Conservation (phyloP, 1,140 invertebrate genomes). For the Brachionus rubens region DNA sequence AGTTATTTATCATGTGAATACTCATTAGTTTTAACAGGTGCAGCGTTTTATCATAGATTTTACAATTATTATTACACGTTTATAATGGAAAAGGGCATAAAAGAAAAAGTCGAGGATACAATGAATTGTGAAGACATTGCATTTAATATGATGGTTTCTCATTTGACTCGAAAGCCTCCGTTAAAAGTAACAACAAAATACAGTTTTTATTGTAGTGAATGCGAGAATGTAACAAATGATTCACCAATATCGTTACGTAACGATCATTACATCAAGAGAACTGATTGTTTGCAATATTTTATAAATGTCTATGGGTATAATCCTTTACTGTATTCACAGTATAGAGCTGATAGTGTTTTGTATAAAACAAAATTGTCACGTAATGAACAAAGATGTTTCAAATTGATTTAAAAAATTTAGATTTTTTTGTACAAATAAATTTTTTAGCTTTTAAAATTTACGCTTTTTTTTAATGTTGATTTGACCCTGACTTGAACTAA, state of each 20-base stretch:
- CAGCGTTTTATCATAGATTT: conserved; percentile 94
- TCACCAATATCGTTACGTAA: conserved; percentile 62
- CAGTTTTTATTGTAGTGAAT: conserved; percentile 92
- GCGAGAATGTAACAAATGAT: conserved; percentile 80
- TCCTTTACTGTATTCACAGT: conserved; percentile 91
- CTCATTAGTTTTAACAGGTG: conserved; percentile 96
- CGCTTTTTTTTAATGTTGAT: too few relatives aligned
- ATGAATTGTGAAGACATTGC: conserved; percentile 99
- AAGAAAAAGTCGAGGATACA: conserved; percentile 94
- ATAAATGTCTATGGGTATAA: conserved; percentile 92
- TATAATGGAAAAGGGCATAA: conserved; percentile 82
- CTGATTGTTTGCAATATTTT: conserved; percentile 94
- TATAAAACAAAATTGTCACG: conserved; percentile 97
- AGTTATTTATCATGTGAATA: conserved; percentile 96
- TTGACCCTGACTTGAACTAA: too few relatives aligned
- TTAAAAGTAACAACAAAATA: conserved; percentile 74
- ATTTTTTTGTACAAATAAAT: too few relatives aligned
- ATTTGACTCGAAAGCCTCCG: conserved; percentile 90
- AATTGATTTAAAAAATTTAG: conserved; percentile 76
- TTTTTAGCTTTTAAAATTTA: too few relatives aligned
- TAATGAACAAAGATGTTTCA: conserved; percentile 99
- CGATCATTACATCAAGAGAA: conserved; percentile 86
- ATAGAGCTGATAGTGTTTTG: conserved; percentile 90
- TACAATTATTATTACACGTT: conserved; percentile 91
- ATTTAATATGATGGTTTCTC: conserved; percentile 97